A percentile compares a stretch with the other conserved stretches of the same genome.
These are phyloP conservation scores for Myrmecobius fasciatus DNA, from an alignment of 2,113 vertebrate genomes.

Conservation along the genomic window DNA sequence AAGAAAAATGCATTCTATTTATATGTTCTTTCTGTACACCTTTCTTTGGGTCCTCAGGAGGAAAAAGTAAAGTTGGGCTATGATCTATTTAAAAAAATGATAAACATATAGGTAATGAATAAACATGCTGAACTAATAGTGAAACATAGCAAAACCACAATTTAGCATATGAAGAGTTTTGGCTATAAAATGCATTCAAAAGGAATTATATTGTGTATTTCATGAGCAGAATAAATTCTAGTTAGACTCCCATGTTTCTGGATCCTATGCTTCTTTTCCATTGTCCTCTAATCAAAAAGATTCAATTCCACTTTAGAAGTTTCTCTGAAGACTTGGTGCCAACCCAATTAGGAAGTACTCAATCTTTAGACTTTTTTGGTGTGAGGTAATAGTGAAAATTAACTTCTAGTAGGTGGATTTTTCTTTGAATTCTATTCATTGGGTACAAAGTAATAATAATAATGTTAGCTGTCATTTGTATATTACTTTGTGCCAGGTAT, in stretches of 20 bases:
- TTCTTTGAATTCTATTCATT: background rate
- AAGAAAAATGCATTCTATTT: background rate
- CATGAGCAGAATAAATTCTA: background rate
- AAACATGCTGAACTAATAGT: conserved; percentile 4
- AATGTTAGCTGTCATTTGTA: background rate
- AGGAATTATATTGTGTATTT: background rate
- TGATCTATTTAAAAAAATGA: conserved; percentile 19
- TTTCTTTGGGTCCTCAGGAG: background rate
- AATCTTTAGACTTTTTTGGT: background rate
- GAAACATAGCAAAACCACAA: background rate
- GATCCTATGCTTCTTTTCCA: background rate
- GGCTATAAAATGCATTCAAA: background rate
- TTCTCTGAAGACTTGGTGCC: background rate
- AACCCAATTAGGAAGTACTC: background rate
- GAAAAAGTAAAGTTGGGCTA: background rate
- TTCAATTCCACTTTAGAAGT: background rate
- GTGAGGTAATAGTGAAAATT: background rate
- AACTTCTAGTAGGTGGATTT: background rate
- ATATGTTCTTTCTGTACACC: background rate
- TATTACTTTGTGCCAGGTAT: background rate
- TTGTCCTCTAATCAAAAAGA: background rate
- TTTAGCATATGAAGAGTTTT: background rate
- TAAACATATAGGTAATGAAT: background rate
- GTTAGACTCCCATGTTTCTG: background rate
- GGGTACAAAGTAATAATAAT: background rate